These are phyloP conservation scores for Protonemura montana DNA, from an alignment of 2,888 invertebrate genomes.

Conservation along the genomic window DNA sequence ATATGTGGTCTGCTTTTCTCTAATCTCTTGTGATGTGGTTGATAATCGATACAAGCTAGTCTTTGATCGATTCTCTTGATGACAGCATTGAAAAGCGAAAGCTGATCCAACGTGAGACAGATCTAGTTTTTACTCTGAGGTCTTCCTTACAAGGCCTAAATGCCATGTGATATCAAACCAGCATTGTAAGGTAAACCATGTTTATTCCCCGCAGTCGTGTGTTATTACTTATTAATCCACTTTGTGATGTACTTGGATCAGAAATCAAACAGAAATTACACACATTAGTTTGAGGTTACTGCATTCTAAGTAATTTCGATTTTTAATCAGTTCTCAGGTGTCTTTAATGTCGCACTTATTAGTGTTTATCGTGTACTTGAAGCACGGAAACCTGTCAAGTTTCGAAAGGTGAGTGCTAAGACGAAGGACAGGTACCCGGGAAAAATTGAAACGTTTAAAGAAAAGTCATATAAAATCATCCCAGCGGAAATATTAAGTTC, in stretches of 20 bases:
- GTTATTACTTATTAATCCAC: background rate
- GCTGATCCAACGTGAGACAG: background rate
- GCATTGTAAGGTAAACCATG: background rate
- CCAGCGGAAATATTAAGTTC: too few relatives aligned
- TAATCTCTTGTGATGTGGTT: background rate
- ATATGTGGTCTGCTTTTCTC: background rate
- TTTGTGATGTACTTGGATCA: background rate
- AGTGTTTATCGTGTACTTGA: too few relatives aligned
- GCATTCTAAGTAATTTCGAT: too few relatives aligned
- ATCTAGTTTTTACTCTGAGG: background rate
- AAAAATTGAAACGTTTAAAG: too few relatives aligned
- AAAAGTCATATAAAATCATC: too few relatives aligned
- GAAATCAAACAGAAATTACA: background rate
- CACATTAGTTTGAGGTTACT: too few relatives aligned
- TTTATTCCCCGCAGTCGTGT: background rate
- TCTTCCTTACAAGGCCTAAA: background rate
- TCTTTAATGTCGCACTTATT: too few relatives aligned
- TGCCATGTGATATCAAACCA: background rate
- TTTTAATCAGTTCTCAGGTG: too few relatives aligned
- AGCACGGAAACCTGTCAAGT: too few relatives aligned
- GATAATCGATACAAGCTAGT: background rate
- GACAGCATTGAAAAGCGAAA: constrained; percentile 4
- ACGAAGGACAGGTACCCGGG: too few relatives aligned
- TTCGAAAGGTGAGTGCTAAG: too few relatives aligned
- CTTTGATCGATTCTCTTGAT: background rate